Conservation (phyloP, 2,797 vertebrate species). For the Pseudochirops cupreus region DNA sequence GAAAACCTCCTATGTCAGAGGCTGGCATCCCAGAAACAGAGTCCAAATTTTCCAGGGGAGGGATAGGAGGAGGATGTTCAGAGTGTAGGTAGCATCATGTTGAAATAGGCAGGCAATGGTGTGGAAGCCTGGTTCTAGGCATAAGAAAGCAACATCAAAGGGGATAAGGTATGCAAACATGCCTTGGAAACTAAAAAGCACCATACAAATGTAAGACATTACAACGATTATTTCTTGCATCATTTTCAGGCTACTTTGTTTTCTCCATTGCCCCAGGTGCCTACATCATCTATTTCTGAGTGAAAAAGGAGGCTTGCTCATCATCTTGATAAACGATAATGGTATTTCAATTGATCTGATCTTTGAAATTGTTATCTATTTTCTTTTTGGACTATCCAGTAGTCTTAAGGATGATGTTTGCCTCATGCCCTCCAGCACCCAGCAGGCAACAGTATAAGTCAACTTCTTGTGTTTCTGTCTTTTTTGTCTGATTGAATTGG, state of each 20-base stretch:
- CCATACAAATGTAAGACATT: conserved; percentile 6
- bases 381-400: conserved; percentile 4
- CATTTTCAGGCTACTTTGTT: conserved; percentile 36
- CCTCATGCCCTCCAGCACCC: not conserved
- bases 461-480: not conserved
- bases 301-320: not conserved
- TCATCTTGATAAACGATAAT: conserved; percentile 23
- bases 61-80: not conserved
- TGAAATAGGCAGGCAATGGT: not conserved
- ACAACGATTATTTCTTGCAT: not conserved
- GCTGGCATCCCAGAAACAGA: not conserved
- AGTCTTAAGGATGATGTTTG: not conserved
- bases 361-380: not conserved
- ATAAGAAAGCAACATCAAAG: not conserved
- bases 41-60: not conserved
- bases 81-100: not conserved
- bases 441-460: conserved; percentile 24
- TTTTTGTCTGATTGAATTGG: not conserved
- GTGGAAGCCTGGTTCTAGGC: not conserved
- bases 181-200: not conserved
- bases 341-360: conserved; percentile 21
- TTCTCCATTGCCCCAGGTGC: not conserved
- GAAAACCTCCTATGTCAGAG: not conserved
- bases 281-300: conserved; percentile 24
- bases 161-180: not conserved